Evolutionary conservation across 2,113 vertebrate genomes (phyloP).

Genomic region (Hippoglossus stenolepis): DNA sequence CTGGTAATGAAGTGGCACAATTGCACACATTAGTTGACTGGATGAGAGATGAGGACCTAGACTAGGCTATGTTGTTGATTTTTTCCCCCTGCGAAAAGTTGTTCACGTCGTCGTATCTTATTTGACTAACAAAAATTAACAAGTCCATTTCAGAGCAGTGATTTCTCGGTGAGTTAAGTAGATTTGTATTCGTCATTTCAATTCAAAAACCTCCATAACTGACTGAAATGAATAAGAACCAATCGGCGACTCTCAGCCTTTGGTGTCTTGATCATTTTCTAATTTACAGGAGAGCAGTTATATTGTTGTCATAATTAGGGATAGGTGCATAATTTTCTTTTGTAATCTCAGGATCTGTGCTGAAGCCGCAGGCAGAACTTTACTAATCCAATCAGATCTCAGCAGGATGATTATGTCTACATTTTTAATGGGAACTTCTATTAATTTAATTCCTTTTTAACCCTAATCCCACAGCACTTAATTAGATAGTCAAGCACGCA

Average conservation of each 20-base stretch:
- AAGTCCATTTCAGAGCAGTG: slow-evolving; percentile 40
- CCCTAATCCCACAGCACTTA: slow-evolving; percentile 93
- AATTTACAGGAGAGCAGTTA: slow-evolving; percentile 46
- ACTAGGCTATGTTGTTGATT: slow-evolving; percentile 50
- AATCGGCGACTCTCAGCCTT: slow-evolving; percentile 43
- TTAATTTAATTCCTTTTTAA: slow-evolving; percentile 67
- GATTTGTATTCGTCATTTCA: slow-evolving; percentile 44
- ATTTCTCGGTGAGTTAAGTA: slow-evolving; percentile 11
- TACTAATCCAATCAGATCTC: slow-evolving; percentile 74
- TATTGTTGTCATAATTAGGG: slow-evolving; percentile 42
- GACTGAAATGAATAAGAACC: slow-evolving; percentile 61
- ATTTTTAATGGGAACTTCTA: slow-evolving; percentile 72
- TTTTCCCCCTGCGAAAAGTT: slow-evolving; percentile 32
- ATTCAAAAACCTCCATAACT: slow-evolving; percentile 30
- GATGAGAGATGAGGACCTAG: slow-evolving; percentile 77
- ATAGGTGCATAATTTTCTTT: slow-evolving; percentile 62
- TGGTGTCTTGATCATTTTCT: slow-evolving; percentile 44
- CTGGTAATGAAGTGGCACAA: slow-evolving; percentile 75
- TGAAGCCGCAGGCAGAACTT: slow-evolving; percentile 70
- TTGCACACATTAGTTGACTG: slow-evolving; percentile 77
- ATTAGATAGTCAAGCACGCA: slow-evolving; percentile 89
- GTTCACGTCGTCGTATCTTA: slow-evolving; percentile 27
- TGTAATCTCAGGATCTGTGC: slow-evolving; percentile 79
- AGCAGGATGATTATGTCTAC: slow-evolving; percentile 65
- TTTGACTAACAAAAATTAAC: slow-evolving; percentile 15